Evolutionary conservation across 2,113 vertebrate genomes (phyloP).

Genomic region (Campylomormyrus numenius): DNA sequence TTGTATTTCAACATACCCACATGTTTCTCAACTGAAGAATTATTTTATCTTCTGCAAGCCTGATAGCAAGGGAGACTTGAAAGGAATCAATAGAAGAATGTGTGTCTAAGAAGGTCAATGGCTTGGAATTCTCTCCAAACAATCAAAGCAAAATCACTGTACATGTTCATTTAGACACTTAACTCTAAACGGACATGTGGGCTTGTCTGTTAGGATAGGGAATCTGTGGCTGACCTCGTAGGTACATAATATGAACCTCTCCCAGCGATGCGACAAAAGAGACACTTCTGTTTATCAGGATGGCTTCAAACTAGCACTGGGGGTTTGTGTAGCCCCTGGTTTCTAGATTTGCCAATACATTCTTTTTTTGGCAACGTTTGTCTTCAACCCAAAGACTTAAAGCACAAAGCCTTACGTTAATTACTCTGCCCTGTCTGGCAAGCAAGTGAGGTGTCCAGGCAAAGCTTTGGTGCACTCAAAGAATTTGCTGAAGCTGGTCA

Average conservation of each 20-base stretch:
- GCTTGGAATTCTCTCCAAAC: background rate
- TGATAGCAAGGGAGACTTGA: background rate
- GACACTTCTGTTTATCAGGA: background rate
- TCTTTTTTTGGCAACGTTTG: background rate
- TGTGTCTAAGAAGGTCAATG: background rate
- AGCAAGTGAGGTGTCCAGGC: slow-evolving; percentile 2
- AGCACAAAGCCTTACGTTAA: slow-evolving; percentile 13
- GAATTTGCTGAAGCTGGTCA: slow-evolving; percentile 11
- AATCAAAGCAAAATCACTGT: background rate
- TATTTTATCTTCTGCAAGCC: background rate
- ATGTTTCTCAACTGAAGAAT: background rate
- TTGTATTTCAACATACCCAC: background rate
- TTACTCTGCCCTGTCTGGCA: background rate
- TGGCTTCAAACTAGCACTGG: background rate
- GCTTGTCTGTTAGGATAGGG: background rate
- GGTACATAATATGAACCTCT: background rate
- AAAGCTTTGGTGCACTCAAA: slow-evolving; percentile 2
- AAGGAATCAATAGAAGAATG: background rate
- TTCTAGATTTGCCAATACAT: background rate
- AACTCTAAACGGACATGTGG: background rate
- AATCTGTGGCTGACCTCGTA: background rate
- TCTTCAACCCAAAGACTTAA: background rate
- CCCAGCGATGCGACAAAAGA: background rate
- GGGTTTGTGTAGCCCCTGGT: background rate
- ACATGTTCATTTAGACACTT: background rate